Evolutionary conservation across 1,140 invertebrate species (phyloP).

Genomic region (Drosophila sulfurigaster): DNA sequence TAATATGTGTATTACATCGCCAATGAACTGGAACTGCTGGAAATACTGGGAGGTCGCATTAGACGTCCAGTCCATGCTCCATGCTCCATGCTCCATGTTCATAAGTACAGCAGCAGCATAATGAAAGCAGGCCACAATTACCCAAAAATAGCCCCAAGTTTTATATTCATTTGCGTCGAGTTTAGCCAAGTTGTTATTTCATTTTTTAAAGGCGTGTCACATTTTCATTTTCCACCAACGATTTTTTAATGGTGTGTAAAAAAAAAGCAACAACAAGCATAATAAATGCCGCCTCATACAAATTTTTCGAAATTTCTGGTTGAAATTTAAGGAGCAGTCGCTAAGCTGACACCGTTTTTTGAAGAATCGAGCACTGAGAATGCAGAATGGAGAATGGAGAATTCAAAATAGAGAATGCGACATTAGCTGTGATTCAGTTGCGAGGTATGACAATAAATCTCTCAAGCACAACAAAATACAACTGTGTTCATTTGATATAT

Average conservation of each 20-base stretch:
- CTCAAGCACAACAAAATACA: not conserved
- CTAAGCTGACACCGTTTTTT: constrained; percentile 16
- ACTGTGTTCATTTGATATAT: constrained; percentile 4
- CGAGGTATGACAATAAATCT: not conserved
- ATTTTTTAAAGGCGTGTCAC: constrained; percentile 32
- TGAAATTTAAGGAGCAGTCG: constrained; percentile 49
- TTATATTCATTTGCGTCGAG: not conserved
- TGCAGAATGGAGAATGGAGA: constrained; percentile 11
- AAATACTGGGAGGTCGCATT: constrained; percentile 19
- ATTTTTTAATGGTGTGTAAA: constrained; percentile 24
- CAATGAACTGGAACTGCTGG: constrained; percentile 66
- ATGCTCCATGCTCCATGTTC: not conserved
- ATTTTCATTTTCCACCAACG: constrained; percentile 13
- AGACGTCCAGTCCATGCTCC: not conserved
- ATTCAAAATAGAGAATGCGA: not conserved
- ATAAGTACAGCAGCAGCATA: constrained; percentile 19
- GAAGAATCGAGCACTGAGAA: constrained; percentile 1
- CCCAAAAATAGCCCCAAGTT: constrained; percentile 67
- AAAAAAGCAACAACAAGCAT: not conserved
- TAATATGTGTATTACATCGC: constrained; percentile 53
- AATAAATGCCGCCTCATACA: constrained; percentile 23
- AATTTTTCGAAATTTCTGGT: constrained; percentile 25
- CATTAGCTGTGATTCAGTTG: not conserved
- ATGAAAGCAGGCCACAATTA: constrained; percentile 76
- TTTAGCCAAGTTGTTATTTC: constrained; percentile 26